Percentiles rank a stretch among this genome's conserved stretches.
Evolutionary conservation across 2,888 invertebrate species (phyloP).

Genomic region (Agrochola litura): DNA sequence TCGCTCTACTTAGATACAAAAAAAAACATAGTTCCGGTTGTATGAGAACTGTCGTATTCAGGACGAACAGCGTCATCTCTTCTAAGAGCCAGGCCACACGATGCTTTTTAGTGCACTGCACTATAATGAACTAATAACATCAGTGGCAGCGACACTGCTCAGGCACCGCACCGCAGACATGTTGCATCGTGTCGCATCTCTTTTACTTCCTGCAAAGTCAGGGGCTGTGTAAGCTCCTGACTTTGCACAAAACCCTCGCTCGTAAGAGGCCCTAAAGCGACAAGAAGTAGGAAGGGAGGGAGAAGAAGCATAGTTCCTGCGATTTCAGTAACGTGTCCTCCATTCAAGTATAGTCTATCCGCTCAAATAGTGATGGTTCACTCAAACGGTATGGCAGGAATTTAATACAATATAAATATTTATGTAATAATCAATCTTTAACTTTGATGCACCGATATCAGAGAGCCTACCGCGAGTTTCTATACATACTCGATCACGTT

Average conservation of each 20-base stretch:
- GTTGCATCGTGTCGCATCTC: neutral
- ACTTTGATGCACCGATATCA: neutral
- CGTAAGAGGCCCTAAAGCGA: neutral
- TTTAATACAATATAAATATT: too few species aligned
- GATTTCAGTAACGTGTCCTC: neutral
- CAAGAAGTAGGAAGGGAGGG: neutral
- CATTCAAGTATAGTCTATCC: neutral
- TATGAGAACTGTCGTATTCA: neutral
- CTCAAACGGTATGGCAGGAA: too few species aligned
- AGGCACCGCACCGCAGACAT: neutral
- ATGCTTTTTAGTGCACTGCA: neutral
- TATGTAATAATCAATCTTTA: too few species aligned
- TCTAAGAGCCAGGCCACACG: neutral
- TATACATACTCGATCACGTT: too few species aligned
- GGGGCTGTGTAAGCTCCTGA: neutral
- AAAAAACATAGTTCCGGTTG: neutral
- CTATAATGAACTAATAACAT: neutral
- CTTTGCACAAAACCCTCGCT: neutral
- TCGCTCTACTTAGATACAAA: neutral
- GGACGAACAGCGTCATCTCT: neutral
- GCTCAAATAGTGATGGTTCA: neutral
- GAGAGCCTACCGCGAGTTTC: too few species aligned
- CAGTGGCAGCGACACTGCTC: neutral
- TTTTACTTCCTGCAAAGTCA: neutral
- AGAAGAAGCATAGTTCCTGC: neutral